Base-by-base conservation (phyloP, 2,113 vertebrate genomes). In the Myotis yumanensis region DNA sequence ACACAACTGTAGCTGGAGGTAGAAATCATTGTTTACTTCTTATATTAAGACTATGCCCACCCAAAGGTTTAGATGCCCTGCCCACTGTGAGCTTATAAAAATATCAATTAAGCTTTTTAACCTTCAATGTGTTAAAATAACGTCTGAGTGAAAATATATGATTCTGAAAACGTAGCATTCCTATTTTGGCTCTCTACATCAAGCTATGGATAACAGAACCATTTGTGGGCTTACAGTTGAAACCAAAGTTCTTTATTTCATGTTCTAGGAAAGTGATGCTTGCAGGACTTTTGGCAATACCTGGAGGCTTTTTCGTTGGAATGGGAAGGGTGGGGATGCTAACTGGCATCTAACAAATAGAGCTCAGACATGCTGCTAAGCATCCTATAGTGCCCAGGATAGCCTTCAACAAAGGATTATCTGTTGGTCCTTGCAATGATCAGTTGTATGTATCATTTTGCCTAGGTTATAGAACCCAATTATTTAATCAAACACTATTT, bases 351-450 rank as follows among this genome's bases (percentile, higher is more conserved):
- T 25, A 35, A 25, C 8, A 22, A 37, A 8, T 23, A 32, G 51
- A 43, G 15, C 8, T 52, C 59, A 86, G 11, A 25, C 18, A 51
- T 52, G 11, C 64, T 71, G 35, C 16, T 37, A 40, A 80, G 20
- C n/a, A 9, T 51, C 20, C 14, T 28, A 3, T n/a, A 22, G 0
- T 3, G 5, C 11, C 0, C 20, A 35, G 11, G 18, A 7, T 1
- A 48, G 12, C 37, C 14, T 30, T 92, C 0, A 5, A 12, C 11
- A 35, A 32, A 59, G 52, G 7, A n/a, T 7, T 17, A 2, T 14
- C 6, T 3, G 22, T 18, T 11, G 57, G 37, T 30, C 28, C 43
- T 8, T 7, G 30, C 0, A 17, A 77, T 57, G 32, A 23, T 28
- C 10, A 30, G 2, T 20, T 2, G 2, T 4, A 4, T 10, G 17